Evolutionary conservation across 1,140 invertebrate genomes (phyloP).

Genomic region (Drosophila orosa): DNA sequence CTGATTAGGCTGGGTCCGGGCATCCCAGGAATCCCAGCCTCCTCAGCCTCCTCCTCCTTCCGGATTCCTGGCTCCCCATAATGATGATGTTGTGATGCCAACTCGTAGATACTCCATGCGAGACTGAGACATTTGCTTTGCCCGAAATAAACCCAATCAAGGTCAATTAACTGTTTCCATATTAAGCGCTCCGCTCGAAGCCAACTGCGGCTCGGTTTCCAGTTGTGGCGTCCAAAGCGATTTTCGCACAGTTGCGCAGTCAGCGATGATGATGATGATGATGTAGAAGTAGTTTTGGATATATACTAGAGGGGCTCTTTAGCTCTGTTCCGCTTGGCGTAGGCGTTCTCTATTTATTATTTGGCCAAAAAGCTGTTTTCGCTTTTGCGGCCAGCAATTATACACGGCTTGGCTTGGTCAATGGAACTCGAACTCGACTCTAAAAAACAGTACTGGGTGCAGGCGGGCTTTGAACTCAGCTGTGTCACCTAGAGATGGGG

Average conservation of each 20-base stretch:
- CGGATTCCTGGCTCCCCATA: constrained; percentile 3
- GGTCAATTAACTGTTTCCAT: constrained; percentile 84
- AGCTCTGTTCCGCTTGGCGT: constrained; percentile 66
- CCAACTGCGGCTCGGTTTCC: constrained; percentile 31
- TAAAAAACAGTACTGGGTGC: constrained; percentile 31
- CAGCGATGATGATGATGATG: constrained; percentile 44
- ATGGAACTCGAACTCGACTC: constrained; percentile 65
- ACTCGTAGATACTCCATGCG: not conserved
- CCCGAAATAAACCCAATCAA: constrained; percentile 79
- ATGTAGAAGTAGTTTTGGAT: constrained; percentile 31
- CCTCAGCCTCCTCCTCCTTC: not conserved
- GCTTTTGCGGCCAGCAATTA: constrained; percentile 48
- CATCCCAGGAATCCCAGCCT: constrained; percentile 13
- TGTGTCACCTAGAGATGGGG: constrained; percentile 48
- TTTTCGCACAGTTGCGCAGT: constrained; percentile 61
- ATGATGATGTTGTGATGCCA: constrained; percentile 19
- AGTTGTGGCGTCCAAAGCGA: constrained; percentile 43
- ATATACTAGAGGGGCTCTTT: constrained; percentile 6
- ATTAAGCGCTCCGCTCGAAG: constrained; percentile 59
- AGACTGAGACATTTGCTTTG: constrained; percentile 42
- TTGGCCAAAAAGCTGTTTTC: constrained; percentile 67
- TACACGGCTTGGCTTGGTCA: constrained; percentile 46
- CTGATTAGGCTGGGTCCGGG: constrained; percentile 15
- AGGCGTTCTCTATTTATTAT: constrained; percentile 67
- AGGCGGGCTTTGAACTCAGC: constrained; percentile 68